Base-by-base conservation (phyloP, 2,888 invertebrate species). In the Patella pellucida region DNA sequence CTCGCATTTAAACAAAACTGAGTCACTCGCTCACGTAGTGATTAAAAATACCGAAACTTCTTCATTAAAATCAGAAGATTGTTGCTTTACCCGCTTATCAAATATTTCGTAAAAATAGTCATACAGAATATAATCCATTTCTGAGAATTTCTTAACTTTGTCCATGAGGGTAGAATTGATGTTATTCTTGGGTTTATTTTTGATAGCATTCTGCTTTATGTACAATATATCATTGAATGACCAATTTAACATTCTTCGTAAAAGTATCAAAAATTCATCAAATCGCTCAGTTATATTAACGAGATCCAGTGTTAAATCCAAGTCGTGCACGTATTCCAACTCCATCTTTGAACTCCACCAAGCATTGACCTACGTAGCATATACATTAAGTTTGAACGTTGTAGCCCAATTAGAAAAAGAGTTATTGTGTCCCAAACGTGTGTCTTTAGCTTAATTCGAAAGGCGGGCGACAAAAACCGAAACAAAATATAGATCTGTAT, bases 191-290 rank as follows among this genome's bases (percentile, higher is more conserved):
- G 74, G 70, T 11, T 51, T n/a, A 27, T 27, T 27, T 27, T 27
- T 27, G 27, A 27, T 1, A 27, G 27, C 27, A n/a, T 71, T 72
- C 1, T 72, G 62, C 14, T 74, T 72, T 9, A 83, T 54, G 68
- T 82, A 84, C 0, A 84, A 56, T 19, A 83, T 71, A 50, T 84
- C 84, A 23, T 78, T 72, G 0, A 82, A 54, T 19, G 77, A 75
- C 84, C 84, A 84, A n/a, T 80, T 81, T 14, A 84, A 70, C 76
- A 82, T 79, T 69, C 84, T 71, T 31, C 80, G 76, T 74, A 84
- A 74, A 9, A 84, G 67, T 52, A 84, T 74, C 2, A 84, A 51
- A 11, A 83, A 84, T 75, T 84, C 83, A 27, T 84, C 82, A 68
- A 84, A 82, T 56, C 79, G 79, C 74, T 84, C 84, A 9, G 79